Evolutionary conservation across 2,113 vertebrate genomes (phyloP).

Genomic region (Cynopterus brachyotis): DNA sequence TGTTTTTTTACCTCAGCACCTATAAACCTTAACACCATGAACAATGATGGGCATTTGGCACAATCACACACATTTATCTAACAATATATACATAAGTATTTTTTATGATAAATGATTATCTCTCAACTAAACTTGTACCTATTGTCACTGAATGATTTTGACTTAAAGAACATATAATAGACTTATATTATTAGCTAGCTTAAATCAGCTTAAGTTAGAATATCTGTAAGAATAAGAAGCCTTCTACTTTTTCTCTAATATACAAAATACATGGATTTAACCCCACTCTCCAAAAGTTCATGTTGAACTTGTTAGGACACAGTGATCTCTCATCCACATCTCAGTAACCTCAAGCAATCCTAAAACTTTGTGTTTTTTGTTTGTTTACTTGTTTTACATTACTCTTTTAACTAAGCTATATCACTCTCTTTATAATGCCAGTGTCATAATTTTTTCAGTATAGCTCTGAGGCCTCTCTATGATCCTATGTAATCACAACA

Average conservation of each 20-base stretch:
- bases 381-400: background rate
- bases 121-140: background rate
- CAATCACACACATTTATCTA: too few relatives aligned
- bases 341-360: background rate
- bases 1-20: background rate
- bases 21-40: background rate
- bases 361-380: background rate
- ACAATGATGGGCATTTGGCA: background rate
- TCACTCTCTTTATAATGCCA: background rate
- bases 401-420: background rate
- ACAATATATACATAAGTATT: background rate
- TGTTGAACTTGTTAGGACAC: background rate
- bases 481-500: background rate
- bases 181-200: background rate
- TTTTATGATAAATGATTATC: background rate
- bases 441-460: background rate
- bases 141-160: background rate
- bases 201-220: background rate
- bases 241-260: background rate
- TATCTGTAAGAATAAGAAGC: background rate
- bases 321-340: background rate
- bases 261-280: background rate
- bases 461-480: background rate
- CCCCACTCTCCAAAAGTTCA: fast-evolving
- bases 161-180: background rate